These are phyloP conservation scores for Drosophila insularis DNA, from an alignment of 1,140 invertebrate genomes.

Conservation along the genomic window DNA sequence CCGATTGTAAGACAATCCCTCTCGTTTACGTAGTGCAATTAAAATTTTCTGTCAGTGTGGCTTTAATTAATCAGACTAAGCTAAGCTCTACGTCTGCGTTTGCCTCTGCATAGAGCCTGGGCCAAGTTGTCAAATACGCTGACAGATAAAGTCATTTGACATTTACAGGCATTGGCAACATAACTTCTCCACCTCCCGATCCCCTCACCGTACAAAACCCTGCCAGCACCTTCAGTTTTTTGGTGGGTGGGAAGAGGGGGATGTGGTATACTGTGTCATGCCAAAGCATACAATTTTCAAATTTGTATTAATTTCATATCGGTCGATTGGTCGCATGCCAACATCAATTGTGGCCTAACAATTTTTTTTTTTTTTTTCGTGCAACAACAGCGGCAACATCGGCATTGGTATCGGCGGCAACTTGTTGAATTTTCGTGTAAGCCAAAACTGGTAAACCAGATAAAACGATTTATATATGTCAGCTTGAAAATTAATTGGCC, in stretches of 20 bases:
- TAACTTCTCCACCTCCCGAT: conserved; percentile 28
- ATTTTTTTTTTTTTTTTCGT: conserved; percentile 51
- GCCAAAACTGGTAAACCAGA: conserved; percentile 59
- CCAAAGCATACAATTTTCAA: conserved; percentile 68
- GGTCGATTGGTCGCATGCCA: conserved; percentile 57
- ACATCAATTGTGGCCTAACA: conserved; percentile 34
- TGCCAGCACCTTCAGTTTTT: background rate
- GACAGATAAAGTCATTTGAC: conserved; percentile 81
- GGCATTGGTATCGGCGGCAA: conserved; percentile 39
- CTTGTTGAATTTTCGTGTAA: conserved; percentile 63
- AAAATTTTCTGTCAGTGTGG: conserved; percentile 3
- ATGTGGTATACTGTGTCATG: background rate
- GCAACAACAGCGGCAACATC: conserved; percentile 41
- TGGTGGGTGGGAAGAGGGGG: too few relatives aligned
- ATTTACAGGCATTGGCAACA: conserved; percentile 76
- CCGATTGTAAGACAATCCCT: too few relatives aligned
- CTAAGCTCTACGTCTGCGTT: conserved; percentile 10
- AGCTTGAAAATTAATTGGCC: conserved; percentile 72
- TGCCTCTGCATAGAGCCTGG: conserved; percentile 25
- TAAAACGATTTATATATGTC: conserved; percentile 80
- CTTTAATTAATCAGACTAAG: conserved; percentile 66
- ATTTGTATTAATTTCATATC: conserved; percentile 79
- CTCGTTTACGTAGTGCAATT: too few relatives aligned
- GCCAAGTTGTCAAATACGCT: conserved; percentile 69
- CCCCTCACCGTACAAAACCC: background rate